phyloP scores from a whole-genome alignment of 2,888 invertebrate species.

The Drosophila hamatofila region DNA sequence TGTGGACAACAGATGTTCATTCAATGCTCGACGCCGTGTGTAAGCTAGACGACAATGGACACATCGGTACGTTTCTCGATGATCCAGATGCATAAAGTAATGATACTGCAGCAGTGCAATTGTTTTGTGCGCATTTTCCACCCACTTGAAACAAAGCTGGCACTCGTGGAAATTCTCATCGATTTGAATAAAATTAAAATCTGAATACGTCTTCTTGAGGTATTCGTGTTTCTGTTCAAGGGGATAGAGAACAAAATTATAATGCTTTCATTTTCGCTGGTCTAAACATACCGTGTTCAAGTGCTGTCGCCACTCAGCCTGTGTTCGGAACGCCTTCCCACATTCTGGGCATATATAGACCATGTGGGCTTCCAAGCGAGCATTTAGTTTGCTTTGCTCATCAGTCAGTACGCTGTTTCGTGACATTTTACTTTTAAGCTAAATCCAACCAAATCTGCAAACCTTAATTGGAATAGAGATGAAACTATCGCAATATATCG shows the following conservation, averaged over 20 bases:
- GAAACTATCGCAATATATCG: neutral
- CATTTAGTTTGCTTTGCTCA: conserved; percentile 64
- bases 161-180: conserved; percentile 79
- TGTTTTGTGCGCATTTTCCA: conserved; percentile 77
- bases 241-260: neutral
- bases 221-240: conserved; percentile 69
- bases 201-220: conserved; percentile 67
- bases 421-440: conserved; percentile 43
- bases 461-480: conserved; percentile 1
- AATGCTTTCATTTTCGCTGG: neutral
- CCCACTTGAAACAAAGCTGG: conserved; percentile 77
- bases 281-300: conserved; percentile 62
- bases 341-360: conserved; percentile 81
- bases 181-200: conserved; percentile 77
- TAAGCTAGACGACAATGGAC: conserved; percentile 72
- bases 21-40: conserved; percentile 73
- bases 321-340: conserved; percentile 74
- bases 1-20: conserved; percentile 60
- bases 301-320: conserved; percentile 80
- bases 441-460: neutral
- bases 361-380: conserved; percentile 78
- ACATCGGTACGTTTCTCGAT: conserved; percentile 76
- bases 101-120: conserved; percentile 81
- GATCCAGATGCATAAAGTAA: conserved; percentile 78
- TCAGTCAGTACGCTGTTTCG: conserved; percentile 49